Evolutionary conservation across 2,888 invertebrate species (phyloP).

Genomic region (Cheilosia vulpina): DNA sequence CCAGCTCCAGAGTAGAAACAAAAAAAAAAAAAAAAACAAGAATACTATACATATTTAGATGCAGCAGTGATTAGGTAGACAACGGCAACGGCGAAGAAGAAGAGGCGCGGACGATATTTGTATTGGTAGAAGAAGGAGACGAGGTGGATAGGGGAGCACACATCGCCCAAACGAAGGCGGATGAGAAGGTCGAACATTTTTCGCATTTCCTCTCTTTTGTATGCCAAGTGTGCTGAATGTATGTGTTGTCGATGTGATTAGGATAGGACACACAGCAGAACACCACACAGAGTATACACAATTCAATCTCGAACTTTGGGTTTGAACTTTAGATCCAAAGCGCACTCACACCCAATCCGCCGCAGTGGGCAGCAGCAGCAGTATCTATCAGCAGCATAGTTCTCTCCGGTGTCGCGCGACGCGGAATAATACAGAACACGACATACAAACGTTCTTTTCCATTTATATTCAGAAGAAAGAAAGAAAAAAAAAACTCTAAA

Average conservation of each 20-base stretch:
- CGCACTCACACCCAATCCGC: slow-evolving; percentile 72
- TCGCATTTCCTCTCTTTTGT: slow-evolving; percentile 75
- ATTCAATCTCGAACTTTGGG: slow-evolving; percentile 74
- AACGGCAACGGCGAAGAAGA: slow-evolving; percentile 19
- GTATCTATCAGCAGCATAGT: slow-evolving; percentile 50
- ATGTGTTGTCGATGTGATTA: slow-evolving; percentile 72
- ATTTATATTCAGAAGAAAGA: slow-evolving; percentile 43
- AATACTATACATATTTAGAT: slow-evolving; percentile 65
- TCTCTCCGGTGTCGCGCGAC: slow-evolving; percentile 70
- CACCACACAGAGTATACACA: slow-evolving; percentile 57
- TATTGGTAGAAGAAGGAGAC: slow-evolving; percentile 27
- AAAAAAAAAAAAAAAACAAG: slow-evolving; percentile 43
- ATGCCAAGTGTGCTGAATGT: slow-evolving; percentile 66
- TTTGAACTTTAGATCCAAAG: slow-evolving; percentile 74
- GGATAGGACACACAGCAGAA: slow-evolving; percentile 66
- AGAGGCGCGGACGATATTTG: slow-evolving; percentile 52
- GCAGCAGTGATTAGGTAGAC: slow-evolving; percentile 61
- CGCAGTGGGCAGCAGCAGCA: slow-evolving; percentile 59
- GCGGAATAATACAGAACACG: slow-evolving; percentile 43
- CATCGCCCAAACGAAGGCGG: slow-evolving; percentile 70
- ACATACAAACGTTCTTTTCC: slow-evolving; percentile 56
- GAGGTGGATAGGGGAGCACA: slow-evolving; percentile 24
- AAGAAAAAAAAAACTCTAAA: slow-evolving; percentile 42
- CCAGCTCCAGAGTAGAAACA: slow-evolving; percentile 37
- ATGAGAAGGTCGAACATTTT: slow-evolving; percentile 75